Conservation (phyloP, 2,113 vertebrate species). For the Bubalus kerabau region DNA sequence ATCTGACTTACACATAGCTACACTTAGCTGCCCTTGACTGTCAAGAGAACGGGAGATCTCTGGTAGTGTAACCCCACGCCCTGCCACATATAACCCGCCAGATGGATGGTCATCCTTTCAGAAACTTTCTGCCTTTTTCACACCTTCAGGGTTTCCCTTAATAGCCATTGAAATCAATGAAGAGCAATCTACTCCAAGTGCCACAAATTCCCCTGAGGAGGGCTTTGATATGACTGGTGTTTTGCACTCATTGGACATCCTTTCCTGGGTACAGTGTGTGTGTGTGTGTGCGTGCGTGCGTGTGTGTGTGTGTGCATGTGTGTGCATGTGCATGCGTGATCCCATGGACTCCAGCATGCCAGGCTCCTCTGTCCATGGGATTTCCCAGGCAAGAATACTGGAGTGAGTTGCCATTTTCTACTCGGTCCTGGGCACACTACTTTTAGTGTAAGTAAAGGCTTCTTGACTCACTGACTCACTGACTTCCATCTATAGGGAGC, state of each 20-base stretch:
- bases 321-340: not conserved
- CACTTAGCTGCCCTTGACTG: not conserved
- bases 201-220: not conserved
- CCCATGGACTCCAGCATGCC: not conserved
- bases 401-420: not conserved
- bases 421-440: too few relatives aligned
- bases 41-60: not conserved
- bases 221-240: not conserved
- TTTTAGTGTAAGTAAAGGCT: not conserved
- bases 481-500: not conserved
- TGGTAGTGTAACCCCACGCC: not conserved
- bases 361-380: not conserved
- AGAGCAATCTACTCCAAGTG: not conserved
- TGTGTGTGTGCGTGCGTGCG: accelerated
- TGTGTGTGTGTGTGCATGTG: accelerated
- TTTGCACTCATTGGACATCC: not conserved
- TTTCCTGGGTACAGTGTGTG: not conserved
- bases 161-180: not conserved
- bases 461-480: not conserved
- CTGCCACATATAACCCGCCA: not conserved
- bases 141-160: not conserved
- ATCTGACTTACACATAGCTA: not conserved
- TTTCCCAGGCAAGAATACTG: not conserved
- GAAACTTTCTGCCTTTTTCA: not conserved
- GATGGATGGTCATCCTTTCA: not conserved